These are phyloP conservation scores for Volucella zonaria DNA, from an alignment of 2,888 invertebrate species.

Conservation along the genomic window DNA sequence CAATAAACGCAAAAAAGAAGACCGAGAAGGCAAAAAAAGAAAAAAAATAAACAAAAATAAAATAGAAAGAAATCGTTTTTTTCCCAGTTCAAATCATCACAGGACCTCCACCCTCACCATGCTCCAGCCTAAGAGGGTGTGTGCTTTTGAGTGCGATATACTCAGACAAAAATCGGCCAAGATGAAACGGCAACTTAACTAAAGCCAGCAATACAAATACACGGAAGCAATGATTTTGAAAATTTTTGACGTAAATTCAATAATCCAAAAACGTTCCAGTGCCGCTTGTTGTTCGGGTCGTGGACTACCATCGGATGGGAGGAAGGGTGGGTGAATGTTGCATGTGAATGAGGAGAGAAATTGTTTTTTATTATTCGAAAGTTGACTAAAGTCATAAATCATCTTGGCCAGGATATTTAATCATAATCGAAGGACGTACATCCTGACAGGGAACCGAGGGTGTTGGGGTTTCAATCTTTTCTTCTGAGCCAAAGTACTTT, in stretches of 20 bases:
- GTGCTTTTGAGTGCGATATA: constrained; percentile 6
- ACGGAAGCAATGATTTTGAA: constrained; percentile 73
- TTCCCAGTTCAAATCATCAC: background rate
- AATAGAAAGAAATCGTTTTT: background rate
- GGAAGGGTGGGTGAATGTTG: constrained; percentile 16
- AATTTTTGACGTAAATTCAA: constrained; percentile 74
- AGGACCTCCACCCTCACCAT: constrained; percentile 4
- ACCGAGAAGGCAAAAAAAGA: constrained; percentile 16
- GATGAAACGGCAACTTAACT: constrained; percentile 52
- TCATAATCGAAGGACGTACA: constrained; percentile 73
- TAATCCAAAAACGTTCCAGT: constrained; percentile 62
- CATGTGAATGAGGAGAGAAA: constrained; percentile 71
- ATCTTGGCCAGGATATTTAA: constrained; percentile 72
- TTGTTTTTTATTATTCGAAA: constrained; percentile 74
- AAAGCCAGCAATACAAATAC: constrained; percentile 68
- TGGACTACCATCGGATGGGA: constrained; percentile 9
- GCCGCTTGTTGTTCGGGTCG: constrained; percentile 39
- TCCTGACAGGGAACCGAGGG: constrained; percentile 63
- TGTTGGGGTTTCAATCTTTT: constrained; percentile 46
- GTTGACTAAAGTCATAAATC: constrained; percentile 73
- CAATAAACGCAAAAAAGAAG: constrained; percentile 59
- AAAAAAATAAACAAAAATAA: background rate
- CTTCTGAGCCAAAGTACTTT: constrained; percentile 56
- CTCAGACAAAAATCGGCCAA: constrained; percentile 22
- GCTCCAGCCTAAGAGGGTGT: background rate